Base-by-base conservation (phyloP, 2,888 invertebrate species). In the Dinocampus coccinellae region DNA sequence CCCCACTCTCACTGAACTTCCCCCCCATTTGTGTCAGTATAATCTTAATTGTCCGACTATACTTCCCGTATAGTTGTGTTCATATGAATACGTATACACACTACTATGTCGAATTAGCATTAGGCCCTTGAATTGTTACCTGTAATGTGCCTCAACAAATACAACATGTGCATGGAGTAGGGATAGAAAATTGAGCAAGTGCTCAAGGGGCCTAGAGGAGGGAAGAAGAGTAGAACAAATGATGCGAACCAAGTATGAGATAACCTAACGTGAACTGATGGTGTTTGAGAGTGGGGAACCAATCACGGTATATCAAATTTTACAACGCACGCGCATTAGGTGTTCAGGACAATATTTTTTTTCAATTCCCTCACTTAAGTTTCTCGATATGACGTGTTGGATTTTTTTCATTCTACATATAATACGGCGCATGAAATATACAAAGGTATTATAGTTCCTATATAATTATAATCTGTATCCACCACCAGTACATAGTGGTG, bases 181-280 rank as follows among this genome's bases (percentile, higher is more conserved):
- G 63, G 39, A 26, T 63, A 10, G 26, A 26, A 42, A 26, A 16
- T 76, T 75, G 74, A 77, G 75, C 72, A 75, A 7, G 7, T 74
- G 75, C 81, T 83, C 82, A 80, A 79, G 16, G 47, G 16, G 0
- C 16, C 3, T 7, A 29, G 71, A 74, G 69, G 63, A 24, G 42
- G 63, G 47, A n/a, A n/a, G 20, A 22, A 47, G 63, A 63, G 47
- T 63, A 22, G 42, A 47, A 42, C 22, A 16, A 77, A 75, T 74
- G 78, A 76, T 71, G 75, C 75, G 75, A 82, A 83, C 82, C 80
- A 79, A 81, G 83, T 83, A 82, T 82, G 80, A 82, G 78, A 78
- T 78, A 82, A 81, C 80, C 82, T 82, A 80, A 80, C 78, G 73
- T 79, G 76, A 73, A 76, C 70, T 76, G 7, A 7, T 2, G 73